A percentile compares a stretch with the other conserved stretches of the same genome.
Evolutionary conservation across 2,888 invertebrate species (phyloP).

Genomic region (Dusona sp.): DNA sequence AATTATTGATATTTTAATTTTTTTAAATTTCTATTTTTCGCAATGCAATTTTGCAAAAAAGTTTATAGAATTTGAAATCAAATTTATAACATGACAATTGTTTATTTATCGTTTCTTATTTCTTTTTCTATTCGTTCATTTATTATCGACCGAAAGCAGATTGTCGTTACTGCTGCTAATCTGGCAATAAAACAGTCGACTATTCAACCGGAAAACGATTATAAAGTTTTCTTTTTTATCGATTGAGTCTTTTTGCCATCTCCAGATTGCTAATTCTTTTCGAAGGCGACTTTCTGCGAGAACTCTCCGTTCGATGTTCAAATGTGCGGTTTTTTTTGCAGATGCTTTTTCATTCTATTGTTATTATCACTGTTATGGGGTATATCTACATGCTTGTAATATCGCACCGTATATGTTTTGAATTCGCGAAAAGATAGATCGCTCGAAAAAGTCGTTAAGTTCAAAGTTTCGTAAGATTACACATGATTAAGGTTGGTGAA

Average conservation of each 20-base stretch:
- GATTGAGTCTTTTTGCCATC: not conserved
- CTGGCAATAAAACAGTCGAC: not conserved
- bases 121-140: not conserved
- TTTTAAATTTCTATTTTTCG: not conserved
- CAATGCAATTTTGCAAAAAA: not conserved
- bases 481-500: conserved; percentile 21
- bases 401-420: conserved; percentile 57
- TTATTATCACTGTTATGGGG: not conserved
- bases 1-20: not conserved
- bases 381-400: conserved; percentile 25
- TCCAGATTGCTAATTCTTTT: not conserved
- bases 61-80: not conserved
- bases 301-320: too few species aligned
- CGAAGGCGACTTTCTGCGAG: not conserved
- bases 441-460: not conserved
- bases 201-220: not conserved
- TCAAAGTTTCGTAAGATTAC: not conserved
- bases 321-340: not conserved
- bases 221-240: not conserved
- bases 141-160: too few species aligned
- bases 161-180: not conserved
- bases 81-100: not conserved
- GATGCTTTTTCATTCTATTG: not conserved
- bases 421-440: conserved; percentile 31
- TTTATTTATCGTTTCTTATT: not conserved